Base-by-base conservation (phyloP, 2,888 invertebrate genomes). In the Eustalomyia histrio region DNA sequence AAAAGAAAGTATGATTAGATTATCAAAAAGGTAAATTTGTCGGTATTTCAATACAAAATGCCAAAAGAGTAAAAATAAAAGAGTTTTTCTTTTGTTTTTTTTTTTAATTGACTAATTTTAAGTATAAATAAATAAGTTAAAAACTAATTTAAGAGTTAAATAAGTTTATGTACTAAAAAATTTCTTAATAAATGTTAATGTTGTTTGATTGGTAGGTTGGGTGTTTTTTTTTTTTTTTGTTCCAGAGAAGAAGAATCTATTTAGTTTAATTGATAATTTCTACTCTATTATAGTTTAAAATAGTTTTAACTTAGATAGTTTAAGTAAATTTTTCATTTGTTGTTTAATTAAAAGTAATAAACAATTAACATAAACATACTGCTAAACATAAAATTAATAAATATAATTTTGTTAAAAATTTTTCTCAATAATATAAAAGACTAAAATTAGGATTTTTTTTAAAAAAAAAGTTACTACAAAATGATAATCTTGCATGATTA, bases 1-100 rank as follows among this genome's bases (percentile, higher is more conserved):
- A 69, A 72, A 74, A 72, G 69, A 79, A 61, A 81, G 43, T 50
- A 47, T 57, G 61, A 67, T 78, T 75, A 78, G 71, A 78, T 55
- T 67, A 52, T 60, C 74, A 74, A 43, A 71, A 78, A 53, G 53
- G 21, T 43, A 68, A 18, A 52, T 21, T 39, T 12, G 43, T 76
- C 50, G 39, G 43, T 47, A 47, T n/a, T 14, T n/a, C n/a, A 47
- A n/a, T 35, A 68, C 24, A 73, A 76, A 80, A 73, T 76, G 80
- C 76, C 78, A 71, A 78, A 64, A 67, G 47, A 52, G 29, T 18
- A 29, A 69, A 71, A 71, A 58, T 17, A 72, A 78, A 35, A 12
- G 14, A 50, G 16, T 39, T 72, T 39, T 47, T 29, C 7, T 35
- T 35, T 35, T 8, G n/a, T 60, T 29, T 29, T 29, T 29, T 55